These are phyloP conservation scores for Alosa alosa DNA, from an alignment of 2,113 vertebrate species.

Conservation along the genomic window DNA sequence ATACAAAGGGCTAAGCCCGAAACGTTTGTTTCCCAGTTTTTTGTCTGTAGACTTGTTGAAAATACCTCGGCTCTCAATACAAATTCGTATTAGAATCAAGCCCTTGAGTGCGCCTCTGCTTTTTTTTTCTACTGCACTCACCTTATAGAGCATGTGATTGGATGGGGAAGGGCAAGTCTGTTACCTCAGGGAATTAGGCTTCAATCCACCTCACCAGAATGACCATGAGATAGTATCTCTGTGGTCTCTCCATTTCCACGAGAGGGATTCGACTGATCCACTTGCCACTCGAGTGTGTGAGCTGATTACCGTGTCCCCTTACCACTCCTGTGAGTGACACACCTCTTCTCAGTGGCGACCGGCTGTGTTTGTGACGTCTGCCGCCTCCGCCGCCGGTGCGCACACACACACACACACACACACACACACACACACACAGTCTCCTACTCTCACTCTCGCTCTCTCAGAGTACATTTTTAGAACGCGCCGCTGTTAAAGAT, in stretches of 20 bases:
- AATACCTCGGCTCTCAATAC: too few relatives aligned
- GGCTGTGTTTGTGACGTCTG: conserved; percentile 15
- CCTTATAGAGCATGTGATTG: neutral
- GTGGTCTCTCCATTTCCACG: neutral
- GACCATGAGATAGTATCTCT: neutral
- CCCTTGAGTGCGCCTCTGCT: too few relatives aligned
- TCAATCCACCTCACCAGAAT: neutral
- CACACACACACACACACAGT: neutral
- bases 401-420: too few relatives aligned
- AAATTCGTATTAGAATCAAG: too few relatives aligned
- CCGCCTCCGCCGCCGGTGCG: neutral
- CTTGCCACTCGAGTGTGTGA: neutral
- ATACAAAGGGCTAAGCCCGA: too few relatives aligned
- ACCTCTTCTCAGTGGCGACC: neutral
- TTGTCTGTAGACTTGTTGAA: too few relatives aligned
- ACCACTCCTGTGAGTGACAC: neutral
- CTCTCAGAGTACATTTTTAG: conserved; percentile 11
- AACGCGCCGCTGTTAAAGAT: conserved; percentile 17
- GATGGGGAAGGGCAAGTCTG: neutral
- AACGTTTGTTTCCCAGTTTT: too few relatives aligned
- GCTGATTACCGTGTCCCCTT: neutral
- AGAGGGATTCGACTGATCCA: neutral
- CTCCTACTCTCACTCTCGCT: neutral
- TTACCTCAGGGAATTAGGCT: neutral
- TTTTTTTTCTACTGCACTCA: too few relatives aligned